Base-by-base conservation (phyloP, 2,797 vertebrate species). In the Pogoniulus pusillus region DNA sequence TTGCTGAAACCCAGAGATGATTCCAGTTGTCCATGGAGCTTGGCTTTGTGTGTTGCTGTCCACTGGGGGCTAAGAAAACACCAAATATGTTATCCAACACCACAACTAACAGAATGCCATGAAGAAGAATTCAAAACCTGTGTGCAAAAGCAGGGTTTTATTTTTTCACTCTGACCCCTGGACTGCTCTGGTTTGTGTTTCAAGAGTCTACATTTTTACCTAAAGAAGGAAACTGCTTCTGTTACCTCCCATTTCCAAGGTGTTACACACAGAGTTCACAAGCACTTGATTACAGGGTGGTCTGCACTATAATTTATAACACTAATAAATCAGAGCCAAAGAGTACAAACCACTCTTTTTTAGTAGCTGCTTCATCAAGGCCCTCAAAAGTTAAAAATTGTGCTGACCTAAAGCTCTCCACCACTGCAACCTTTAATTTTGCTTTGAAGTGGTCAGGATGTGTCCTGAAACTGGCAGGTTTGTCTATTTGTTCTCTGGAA, bases 61-160 rank as follows among this genome's bases (percentile, higher is more conserved):
- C 66, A 81, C 70, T 63, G 64, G 78, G 58, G 71, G 62, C 77
- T 89, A 49, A 82, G 92, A 79, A 91, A 94, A 92, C 89, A 82
- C 66, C 51, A 23, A 32, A 69, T 70, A 62, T 51, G 45, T 83
- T 58, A 70, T 83, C 35, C 73, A 72, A 87, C 11, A 63, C 66
- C 65, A 74, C 23, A 82, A 41, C 82, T 84, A 85, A 82, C 73
- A 82, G 77, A 89, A 82, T 57, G 88, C 77, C 63, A 90, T 26
- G 88, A 82, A 82, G 90, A 78, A 65, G 53, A 80, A 89, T 93
- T 73, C 87, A 90, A 72, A 87, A 91, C 65, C 51, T 83, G 39
- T 26, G 37, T 89, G 63, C 79, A 73, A 76, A 72, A 63, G 39
- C 29, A 60, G 13, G 13, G 16, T 85, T 89, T 91, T 91, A 87